Base-by-base conservation (phyloP, 2,113 vertebrate species). In the Numenius arquata region DNA sequence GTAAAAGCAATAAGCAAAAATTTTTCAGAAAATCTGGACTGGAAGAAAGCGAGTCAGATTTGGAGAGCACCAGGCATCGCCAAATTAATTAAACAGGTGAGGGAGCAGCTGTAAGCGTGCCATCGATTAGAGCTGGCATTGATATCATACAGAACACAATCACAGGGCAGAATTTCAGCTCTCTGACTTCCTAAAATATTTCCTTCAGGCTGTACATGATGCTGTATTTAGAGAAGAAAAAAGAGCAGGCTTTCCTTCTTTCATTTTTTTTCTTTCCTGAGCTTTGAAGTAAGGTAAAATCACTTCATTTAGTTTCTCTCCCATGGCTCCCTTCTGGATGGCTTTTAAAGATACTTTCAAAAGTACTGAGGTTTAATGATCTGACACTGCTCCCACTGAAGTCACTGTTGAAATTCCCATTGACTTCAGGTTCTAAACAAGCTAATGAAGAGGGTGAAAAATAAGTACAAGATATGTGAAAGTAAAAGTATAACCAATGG, bases 371-470 rank as follows among this genome's bases (percentile, higher is more conserved):
- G 21, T 75, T 94, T 97, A 91, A 82, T 76, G 78, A 88, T 85
- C 58, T 96, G 78, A 91, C 23, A 23, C 30, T 73, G 27, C 25
- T 94, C 38, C 29, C 68, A 92, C 75, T 87, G 61, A 96, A 91
- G 77, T 75, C 77, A 71, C 27, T 67, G 32, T 58, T 84, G 86
- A 95, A 95, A 89, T 89, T 89, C 25, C 32, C 47, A 40, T 62
- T 90, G 45, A 88, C n/a, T 86, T 88, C 72, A 81, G 52, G 45
- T 93, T 89, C 91, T 91, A 91, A 93, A 90, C 47, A 90, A 92
- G 50, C 7, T 90, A 89, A 92, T 78, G 56, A 94, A 88, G n/a
- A 79, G 40, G 26, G 38, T 75, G 65, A 89, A 87, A 95, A 96
- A 67, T 61, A 93, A 84, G 72, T 70, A 34, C 26, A 86, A 84